A percentile compares a stretch with the other conserved stretches of the same genome.
Evolutionary conservation across 2,113 vertebrate genomes (phyloP).

Genomic region (Chionodraco myersi): DNA sequence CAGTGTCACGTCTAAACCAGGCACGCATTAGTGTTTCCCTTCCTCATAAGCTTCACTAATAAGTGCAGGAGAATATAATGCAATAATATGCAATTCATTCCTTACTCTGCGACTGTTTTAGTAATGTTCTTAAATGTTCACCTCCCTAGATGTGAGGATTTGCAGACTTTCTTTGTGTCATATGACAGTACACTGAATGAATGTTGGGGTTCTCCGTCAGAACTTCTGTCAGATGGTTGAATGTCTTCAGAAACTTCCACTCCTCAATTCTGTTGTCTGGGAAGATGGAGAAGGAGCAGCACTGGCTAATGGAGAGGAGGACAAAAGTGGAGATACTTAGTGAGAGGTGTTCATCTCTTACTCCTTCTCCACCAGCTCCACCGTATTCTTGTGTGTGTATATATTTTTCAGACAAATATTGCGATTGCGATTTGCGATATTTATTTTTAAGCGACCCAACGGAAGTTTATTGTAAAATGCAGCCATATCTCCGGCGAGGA

Average conservation of each 20-base stretch:
- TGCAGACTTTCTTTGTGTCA: background rate
- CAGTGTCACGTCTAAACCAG: background rate
- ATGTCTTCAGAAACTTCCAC: background rate
- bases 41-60: background rate
- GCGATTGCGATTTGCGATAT: no score
- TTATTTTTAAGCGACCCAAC: no score
- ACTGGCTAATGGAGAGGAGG: slow-evolving; percentile 40
- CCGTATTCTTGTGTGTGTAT: no score
- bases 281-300: slow-evolving; percentile 26
- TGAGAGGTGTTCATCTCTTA: slow-evolving; percentile 42
- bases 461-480: no score
- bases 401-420: no score
- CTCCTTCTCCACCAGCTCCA: slow-evolving; percentile 32
- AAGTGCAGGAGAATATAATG: background rate
- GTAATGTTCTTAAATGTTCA: background rate
- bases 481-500: no score
- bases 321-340: slow-evolving; percentile 6
- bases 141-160: background rate
- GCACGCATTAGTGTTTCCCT: background rate
- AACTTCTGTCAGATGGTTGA: background rate
- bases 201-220: background rate
- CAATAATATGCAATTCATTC: background rate
- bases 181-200: background rate
- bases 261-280: slow-evolving; percentile 1
- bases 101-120: background rate